phyloP scores from a whole-genome alignment of 2,888 invertebrate genomes.

The Drosophila putrida region DNA sequence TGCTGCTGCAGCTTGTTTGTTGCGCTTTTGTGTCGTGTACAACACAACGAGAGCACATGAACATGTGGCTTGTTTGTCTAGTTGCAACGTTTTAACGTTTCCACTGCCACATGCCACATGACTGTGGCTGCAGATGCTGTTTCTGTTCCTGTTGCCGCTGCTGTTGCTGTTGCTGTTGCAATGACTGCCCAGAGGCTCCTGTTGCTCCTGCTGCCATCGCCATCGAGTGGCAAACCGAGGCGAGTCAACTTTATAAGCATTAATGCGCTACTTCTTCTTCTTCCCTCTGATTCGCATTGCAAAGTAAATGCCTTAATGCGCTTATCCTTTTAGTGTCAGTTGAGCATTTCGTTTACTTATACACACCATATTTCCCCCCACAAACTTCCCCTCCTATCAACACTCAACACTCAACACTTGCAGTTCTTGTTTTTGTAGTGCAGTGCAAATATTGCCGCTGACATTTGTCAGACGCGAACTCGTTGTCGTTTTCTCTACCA shows the following conservation, averaged over 20 bases:
- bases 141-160: conserved; percentile 9
- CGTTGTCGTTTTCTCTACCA: conserved; percentile 22
- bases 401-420: neutral
- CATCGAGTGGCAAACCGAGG: conserved; percentile 28
- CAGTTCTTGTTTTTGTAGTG: conserved; percentile 55
- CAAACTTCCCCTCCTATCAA: neutral
- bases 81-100: conserved; percentile 22
- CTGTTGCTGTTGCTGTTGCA: conserved; percentile 9
- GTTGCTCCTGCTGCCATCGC: conserved; percentile 1
- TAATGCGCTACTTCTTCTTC: conserved; percentile 25
- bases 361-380: neutral
- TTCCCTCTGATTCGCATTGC: conserved; percentile 57
- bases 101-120: conserved; percentile 4
- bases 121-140: neutral
- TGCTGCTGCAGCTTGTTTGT: conserved; percentile 68
- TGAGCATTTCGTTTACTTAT: conserved; percentile 56
- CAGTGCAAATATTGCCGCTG: conserved; percentile 70
- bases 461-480: conserved; percentile 57
- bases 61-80: conserved; percentile 68
- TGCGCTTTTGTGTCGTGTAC: conserved; percentile 73
- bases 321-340: conserved; percentile 77
- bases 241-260: conserved; percentile 48
- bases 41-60: conserved; percentile 40
- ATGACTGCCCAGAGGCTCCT: conserved; percentile 46
- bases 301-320: conserved; percentile 77